Evolutionary conservation across 2,113 vertebrate genomes (phyloP).

Genomic region (Athene noctua): DNA sequence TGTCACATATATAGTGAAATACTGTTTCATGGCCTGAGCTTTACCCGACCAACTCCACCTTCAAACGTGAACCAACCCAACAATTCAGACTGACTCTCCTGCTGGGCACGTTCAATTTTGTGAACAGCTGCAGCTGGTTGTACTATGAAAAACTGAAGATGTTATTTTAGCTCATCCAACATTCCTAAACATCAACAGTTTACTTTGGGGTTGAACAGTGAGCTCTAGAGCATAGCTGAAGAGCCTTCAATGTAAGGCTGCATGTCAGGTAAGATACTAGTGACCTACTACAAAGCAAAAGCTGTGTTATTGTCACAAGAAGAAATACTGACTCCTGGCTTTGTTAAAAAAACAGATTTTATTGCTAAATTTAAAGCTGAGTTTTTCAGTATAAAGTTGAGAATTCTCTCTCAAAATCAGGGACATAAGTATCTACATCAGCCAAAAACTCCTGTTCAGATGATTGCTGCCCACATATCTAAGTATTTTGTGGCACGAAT

Average conservation of each 20-base stretch:
- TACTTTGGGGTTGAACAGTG: not conserved
- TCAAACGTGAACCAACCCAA: not conserved
- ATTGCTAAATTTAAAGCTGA: not conserved
- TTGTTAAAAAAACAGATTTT: not conserved
- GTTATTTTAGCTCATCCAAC: not conserved
- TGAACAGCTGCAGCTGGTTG: not conserved
- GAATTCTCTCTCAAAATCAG: not conserved
- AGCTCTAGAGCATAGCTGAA: not conserved
- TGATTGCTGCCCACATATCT: not conserved
- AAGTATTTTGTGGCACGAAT: rapidly evolving
- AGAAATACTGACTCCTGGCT: not conserved
- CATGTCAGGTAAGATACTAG: not conserved
- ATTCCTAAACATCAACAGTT: not conserved
- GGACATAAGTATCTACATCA: not conserved
- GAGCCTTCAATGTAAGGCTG: not conserved
- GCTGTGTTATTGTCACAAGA: not conserved
- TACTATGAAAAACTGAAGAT: not conserved
- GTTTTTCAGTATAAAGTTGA: not conserved
- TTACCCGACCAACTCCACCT: not conserved
- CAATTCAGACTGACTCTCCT: not conserved
- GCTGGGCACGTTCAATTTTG: not conserved
- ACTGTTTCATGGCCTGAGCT: not conserved
- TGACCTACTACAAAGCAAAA: not conserved
- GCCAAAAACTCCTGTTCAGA: not conserved
- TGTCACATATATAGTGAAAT: not conserved